Evolutionary conservation across 92 coral and sea anemone species (phyloP), one percentile per base, ranked within the genome.

Genomic region (Micromussa lordhowensis): DNA sequence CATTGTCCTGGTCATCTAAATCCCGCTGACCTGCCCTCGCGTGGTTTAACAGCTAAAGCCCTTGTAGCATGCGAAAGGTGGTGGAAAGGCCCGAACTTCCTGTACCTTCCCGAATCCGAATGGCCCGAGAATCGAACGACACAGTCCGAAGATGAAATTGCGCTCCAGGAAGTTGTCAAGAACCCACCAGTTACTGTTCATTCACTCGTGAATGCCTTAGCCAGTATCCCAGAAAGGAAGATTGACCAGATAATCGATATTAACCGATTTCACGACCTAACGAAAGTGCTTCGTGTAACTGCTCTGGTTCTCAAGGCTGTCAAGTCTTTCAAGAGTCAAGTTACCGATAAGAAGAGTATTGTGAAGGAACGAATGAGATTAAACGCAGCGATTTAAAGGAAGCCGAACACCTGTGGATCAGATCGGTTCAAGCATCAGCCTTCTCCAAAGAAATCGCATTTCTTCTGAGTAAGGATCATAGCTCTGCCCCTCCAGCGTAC

Each of bases 351-450:
- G 29, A 68, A 86, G 53, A 49, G 79, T 26, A 79, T 76, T 28
- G 61, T 59, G 61, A 82, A n/a, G 51, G 69, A 82, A 31, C 24
- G 26, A 68, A 63, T 55, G 13, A 54, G 81, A 85, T 70, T 92
- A 76, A 90, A 83, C 10, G 88, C 91, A 32, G 69, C 85, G 94
- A 91, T 51, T 63, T 90, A 53, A 72, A 81, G 71, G 69, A 82
- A 84, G 97, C 97, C 28, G 93, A 94, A 77, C 40, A 49, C 29
- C 88, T 90, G 31, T 94, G 94, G 95, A 86, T 92, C 77, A 75
- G 32, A 79, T 77, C 94, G 49, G 91, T 94, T 51, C 95, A 92
- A 86, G 44, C 30, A 51, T 55, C 87, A 61, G 81, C 92, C 59
- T 92, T 90, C 71, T 82, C 89, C 36, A 57, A 63, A 28, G 95